Conservation (phyloP, 2,113 vertebrate genomes). For the Cebidichthys violaceus region DNA sequence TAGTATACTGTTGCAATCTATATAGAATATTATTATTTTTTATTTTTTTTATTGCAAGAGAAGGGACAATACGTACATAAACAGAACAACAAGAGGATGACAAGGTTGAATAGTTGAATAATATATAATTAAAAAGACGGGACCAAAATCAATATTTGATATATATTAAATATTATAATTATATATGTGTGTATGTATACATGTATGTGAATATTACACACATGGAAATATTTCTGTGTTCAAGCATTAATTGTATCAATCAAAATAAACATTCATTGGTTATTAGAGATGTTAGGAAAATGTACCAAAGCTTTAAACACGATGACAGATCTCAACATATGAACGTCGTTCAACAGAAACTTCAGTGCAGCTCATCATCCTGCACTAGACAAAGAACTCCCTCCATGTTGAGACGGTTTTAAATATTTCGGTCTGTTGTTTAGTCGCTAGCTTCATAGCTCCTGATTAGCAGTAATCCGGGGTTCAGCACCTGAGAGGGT, state of each 20-base stretch:
- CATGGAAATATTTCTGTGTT: background rate
- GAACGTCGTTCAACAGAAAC: background rate
- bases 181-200: background rate
- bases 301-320: background rate
- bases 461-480: constrained; percentile 75
- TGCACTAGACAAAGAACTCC: background rate
- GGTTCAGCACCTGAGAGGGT: constrained; percentile 67
- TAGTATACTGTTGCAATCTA: background rate
- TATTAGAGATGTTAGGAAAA: background rate
- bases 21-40: background rate
- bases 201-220: background rate
- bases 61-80: too few species aligned
- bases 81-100: too few species aligned
- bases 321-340: background rate
- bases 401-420: background rate
- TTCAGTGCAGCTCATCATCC: background rate
- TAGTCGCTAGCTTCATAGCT: constrained; percentile 54
- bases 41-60: too few species aligned
- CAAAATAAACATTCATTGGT: background rate
- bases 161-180: background rate
- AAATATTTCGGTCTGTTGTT: constrained; percentile 52
- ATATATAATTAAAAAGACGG: background rate
- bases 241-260: background rate
- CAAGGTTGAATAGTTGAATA: too few species aligned
- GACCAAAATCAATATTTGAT: background rate